Evolutionary conservation across 2,113 vertebrate genomes (phyloP).

Genomic region (Pedetes capensis): DNA sequence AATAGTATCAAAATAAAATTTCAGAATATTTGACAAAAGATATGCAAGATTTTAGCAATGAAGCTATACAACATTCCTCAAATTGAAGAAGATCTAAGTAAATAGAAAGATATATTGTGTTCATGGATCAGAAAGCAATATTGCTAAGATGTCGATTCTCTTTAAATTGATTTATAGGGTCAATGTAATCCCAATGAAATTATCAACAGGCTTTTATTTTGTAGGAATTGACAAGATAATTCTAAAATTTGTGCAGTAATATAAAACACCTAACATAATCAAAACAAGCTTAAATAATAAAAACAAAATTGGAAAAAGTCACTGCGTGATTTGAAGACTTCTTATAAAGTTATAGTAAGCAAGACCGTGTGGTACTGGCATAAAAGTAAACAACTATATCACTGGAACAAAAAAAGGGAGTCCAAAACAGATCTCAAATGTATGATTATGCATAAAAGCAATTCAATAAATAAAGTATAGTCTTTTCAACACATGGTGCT

Average conservation of each 20-base stretch:
- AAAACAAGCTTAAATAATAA: neutral
- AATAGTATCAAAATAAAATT: too few species aligned
- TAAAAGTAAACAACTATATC: neutral
- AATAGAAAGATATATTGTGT: too few species aligned
- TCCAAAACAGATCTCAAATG: neutral
- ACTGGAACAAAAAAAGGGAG: neutral
- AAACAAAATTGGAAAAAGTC: neutral
- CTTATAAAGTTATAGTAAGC: too few species aligned
- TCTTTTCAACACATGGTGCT: neutral
- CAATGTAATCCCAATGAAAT: neutral
- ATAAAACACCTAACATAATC: neutral
- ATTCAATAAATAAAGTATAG: neutral
- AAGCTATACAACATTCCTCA: neutral
- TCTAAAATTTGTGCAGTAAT: too few species aligned
- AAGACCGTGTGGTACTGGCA: too few species aligned
- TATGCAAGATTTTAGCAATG: neutral
- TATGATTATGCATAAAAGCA: neutral
- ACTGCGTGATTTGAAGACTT: too few species aligned
- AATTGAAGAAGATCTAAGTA: neutral
- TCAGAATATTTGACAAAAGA: neutral
- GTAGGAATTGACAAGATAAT: too few species aligned
- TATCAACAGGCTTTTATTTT: neutral
- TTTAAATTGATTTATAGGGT: too few species aligned
- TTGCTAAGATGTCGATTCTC: too few species aligned
- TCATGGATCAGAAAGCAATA: too few species aligned